phyloP scores from a whole-genome alignment of 2,888 invertebrate species.

The Pyrocoelia pectoralis region DNA sequence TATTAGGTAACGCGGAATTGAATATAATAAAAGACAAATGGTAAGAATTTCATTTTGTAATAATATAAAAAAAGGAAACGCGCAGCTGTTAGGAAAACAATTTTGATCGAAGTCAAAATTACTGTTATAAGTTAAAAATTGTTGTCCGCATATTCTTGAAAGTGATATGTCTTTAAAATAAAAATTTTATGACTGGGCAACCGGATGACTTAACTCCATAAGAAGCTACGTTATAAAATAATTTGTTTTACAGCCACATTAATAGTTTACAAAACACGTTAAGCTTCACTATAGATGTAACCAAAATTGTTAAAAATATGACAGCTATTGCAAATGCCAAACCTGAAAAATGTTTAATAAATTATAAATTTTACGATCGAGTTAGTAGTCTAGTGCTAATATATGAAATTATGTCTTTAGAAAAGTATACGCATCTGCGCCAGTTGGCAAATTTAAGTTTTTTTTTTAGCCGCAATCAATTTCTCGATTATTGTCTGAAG shows the following conservation, averaged over 20 bases:
- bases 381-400: not conserved
- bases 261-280: constrained; percentile 34
- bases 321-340: constrained; percentile 25
- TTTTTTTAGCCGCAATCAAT: not conserved
- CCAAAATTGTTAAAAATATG: constrained; percentile 30
- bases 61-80: not conserved
- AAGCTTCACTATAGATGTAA: constrained; percentile 23
- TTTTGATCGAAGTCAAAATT: not conserved
- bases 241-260: constrained; percentile 33
- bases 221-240: constrained; percentile 31
- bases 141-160: constrained; percentile 22
- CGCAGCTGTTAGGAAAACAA: not conserved
- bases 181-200: constrained; percentile 27
- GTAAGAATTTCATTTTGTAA: not conserved
- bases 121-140: not conserved
- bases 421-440: not conserved
- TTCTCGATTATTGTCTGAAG: constrained; percentile 10
- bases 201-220: constrained; percentile 33
- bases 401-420: constrained; percentile 3
- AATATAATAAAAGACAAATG: too few species aligned
- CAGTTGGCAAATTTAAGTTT: not conserved
- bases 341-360: constrained; percentile 21
- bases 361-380: constrained; percentile 18
- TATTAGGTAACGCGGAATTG: not conserved
- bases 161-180: constrained; percentile 29